Evolutionary conservation across 2,888 invertebrate species (phyloP).

Genomic region (Drosophila vallismaia): DNA sequence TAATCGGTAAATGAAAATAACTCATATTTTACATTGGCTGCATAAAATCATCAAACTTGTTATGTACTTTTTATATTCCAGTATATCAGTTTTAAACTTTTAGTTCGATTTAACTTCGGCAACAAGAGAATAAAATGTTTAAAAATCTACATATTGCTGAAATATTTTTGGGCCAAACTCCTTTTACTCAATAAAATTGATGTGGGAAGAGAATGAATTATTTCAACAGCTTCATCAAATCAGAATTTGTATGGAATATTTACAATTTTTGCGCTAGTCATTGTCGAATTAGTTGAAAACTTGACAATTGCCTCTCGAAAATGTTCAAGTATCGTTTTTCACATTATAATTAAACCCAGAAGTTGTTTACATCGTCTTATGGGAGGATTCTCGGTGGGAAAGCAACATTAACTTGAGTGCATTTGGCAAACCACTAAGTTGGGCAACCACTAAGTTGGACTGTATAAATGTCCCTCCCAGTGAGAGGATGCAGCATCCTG

Average conservation of each 20-base stretch:
- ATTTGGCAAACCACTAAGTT: slow-evolving; percentile 36
- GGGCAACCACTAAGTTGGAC: not conserved
- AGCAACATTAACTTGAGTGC: slow-evolving; percentile 28
- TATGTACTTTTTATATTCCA: not conserved
- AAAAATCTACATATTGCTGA: not conserved
- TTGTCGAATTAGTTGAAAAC: not conserved
- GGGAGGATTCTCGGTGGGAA: slow-evolving; percentile 1
- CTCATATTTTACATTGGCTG: too few relatives aligned
- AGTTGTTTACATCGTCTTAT: slow-evolving; percentile 10
- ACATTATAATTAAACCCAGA: not conserved
- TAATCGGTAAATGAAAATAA: not conserved
- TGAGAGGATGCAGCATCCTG: slow-evolving; percentile 6
- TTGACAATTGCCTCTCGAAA: not conserved
- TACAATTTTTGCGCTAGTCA: not conserved
- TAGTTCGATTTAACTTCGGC: slow-evolving; percentile 1
- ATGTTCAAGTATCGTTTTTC: not conserved
- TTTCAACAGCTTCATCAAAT: not conserved
- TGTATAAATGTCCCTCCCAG: slow-evolving; percentile 10
- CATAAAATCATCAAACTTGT: not conserved
- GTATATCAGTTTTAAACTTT: not conserved
- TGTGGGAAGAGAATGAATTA: not conserved
- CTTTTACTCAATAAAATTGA: not conserved
- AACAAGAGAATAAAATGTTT: not conserved
- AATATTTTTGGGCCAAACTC: not conserved
- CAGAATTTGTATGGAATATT: not conserved